Base-by-base conservation (phyloP, 1,140 invertebrate genomes). In the Wasmannia auropunctata region DNA sequence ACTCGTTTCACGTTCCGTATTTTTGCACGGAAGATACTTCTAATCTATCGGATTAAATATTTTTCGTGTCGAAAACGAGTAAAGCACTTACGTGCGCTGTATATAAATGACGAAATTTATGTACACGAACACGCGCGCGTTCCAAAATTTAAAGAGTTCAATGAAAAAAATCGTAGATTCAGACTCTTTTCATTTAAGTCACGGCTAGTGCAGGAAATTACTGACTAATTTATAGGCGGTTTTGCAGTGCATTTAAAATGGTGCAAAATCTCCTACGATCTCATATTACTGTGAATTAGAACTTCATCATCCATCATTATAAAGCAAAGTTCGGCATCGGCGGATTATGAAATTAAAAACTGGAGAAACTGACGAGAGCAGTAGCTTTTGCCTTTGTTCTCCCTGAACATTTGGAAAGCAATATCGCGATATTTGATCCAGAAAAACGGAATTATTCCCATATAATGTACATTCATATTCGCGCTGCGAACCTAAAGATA, bases 21-120 rank as follows among this genome's bases (percentile, higher is more conserved):
- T 88, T 88, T 69, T 56, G 37, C 25, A 56, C 60, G 8, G 67
- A 86, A 86, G 70, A 88, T 81, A 69, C 70, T 89, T 86, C 8
- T 89, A 89, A 88, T 89, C 84, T 83, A 89, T 81, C 49, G 31
- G 84, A 76, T 89, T 89, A 88, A 88, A 89, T 77, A 72, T 81
- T 86, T 86, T 60, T 83, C 56, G 22, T 51, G 40, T 63, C 31
- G 19, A 14, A 31, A 75, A 77, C 31, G 54, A 40, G 31, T 72
- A 83, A 89, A 89, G 28, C 28, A 83, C 37, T 69, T 60, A n/a
- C 11, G 14, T 25, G 25, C 34, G 25, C 2, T 25, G 10, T 31
- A 56, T 14, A 56, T 14, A 72, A 11, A 80, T 58, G 16, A 43
- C 11, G n/a, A 69, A 11, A 80, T 88, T 80, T 60, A 46, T 75